phyloP scores from a whole-genome alignment of 2,888 invertebrate species.

The Tanytarsus gracilentus region DNA sequence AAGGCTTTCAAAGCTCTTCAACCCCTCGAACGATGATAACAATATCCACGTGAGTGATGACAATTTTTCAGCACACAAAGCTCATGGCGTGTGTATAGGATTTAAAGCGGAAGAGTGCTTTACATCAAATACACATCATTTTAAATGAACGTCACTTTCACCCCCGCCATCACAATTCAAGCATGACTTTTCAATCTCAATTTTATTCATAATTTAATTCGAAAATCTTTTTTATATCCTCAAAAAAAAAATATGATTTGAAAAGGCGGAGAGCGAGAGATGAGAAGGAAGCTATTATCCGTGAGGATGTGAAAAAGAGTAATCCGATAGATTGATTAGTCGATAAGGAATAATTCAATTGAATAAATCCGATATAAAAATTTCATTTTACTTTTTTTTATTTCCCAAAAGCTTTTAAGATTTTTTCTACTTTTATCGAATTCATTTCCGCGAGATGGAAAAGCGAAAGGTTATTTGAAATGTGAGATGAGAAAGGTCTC shows the following conservation, averaged over 20 bases:
- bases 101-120: too few species aligned
- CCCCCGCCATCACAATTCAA: neutral
- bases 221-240: neutral
- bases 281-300: neutral
- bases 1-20: too few species aligned
- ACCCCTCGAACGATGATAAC: too few species aligned
- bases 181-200: neutral
- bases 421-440: neutral
- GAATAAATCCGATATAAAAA: neutral
- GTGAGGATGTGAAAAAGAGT: neutral
- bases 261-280: neutral
- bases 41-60: too few species aligned
- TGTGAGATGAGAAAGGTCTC: too few species aligned
- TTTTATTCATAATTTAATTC: constrained; percentile 5
- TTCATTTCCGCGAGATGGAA: too few species aligned
- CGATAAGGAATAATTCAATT: constrained; percentile 20
- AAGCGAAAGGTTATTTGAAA: too few species aligned
- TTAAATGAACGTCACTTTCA: too few species aligned
- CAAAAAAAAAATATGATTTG: neutral
- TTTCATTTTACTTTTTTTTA: neutral
- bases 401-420: neutral
- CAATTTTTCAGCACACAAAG: too few species aligned
- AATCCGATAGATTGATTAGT: constrained; percentile 21
- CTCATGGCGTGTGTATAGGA: too few species aligned
- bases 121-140: neutral